A percentile compares a stretch with the other conserved stretches of the same genome.
These are phyloP conservation scores for Allolobophora icterica DNA, from an alignment of 2,888 invertebrate genomes.

Conservation along the genomic window DNA sequence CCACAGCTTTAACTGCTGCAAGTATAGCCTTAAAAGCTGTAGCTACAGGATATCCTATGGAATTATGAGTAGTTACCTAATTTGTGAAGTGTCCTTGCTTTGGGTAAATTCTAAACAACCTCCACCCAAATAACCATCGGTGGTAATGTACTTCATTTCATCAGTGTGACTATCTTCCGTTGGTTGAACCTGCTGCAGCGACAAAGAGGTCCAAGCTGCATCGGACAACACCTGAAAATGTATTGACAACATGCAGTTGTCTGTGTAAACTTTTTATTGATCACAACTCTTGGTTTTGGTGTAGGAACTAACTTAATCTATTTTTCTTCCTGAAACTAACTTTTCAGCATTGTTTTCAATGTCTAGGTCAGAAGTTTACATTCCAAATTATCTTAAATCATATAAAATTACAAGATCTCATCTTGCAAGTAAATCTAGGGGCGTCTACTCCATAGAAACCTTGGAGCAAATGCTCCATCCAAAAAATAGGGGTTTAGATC, in stretches of 20 bases:
- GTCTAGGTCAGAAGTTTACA: too few species aligned
- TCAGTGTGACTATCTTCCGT: conserved; percentile 21
- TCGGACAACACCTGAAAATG: conserved; percentile 31
- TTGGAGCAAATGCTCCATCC: too few species aligned
- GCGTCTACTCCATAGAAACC: too few species aligned
- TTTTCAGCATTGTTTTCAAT: too few species aligned
- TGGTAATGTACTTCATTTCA: neutral
- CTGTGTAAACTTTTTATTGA: too few species aligned
- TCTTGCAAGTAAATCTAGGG: too few species aligned
- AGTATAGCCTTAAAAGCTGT: neutral
- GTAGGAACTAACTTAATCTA: too few species aligned
- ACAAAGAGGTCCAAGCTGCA: conserved; percentile 36
- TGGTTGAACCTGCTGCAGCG: conserved; percentile 40
- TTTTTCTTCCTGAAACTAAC: too few species aligned
- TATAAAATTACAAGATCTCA: too few species aligned
- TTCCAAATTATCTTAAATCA: too few species aligned
- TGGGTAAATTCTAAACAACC: conserved; percentile 30
- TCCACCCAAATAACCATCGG: conserved; percentile 32
- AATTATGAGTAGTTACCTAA: neutral
- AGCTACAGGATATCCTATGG: neutral
- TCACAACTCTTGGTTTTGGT: too few species aligned
- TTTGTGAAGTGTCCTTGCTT: neutral
- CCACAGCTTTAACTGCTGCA: neutral
- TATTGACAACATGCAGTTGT: neutral
- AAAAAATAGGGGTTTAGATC: too few species aligned